These are phyloP conservation scores for Rhamnusium bicolor DNA, from an alignment of 2,888 invertebrate species.

Conservation along the genomic window DNA sequence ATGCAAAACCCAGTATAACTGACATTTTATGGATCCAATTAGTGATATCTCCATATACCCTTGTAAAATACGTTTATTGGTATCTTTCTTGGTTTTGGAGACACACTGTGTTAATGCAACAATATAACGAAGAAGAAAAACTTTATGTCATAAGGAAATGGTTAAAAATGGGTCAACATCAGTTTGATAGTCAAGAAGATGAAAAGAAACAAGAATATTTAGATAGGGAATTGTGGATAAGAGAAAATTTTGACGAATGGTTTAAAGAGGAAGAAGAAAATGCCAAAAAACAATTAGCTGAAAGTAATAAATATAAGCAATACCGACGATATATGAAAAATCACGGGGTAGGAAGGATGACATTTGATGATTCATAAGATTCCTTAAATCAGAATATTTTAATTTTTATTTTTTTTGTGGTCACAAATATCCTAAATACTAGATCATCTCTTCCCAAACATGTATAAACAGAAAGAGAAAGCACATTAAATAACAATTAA, in stretches of 20 bases:
- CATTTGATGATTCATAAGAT: constrained; percentile 87
- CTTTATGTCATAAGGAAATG: constrained; percentile 86
- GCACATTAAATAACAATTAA: neutral
- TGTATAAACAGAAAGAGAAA: neutral
- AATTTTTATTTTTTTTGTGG: neutral
- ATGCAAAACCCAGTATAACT: constrained; percentile 85
- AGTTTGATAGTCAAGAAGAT: constrained; percentile 84
- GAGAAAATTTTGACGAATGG: constrained; percentile 85
- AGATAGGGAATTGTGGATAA: constrained; percentile 85
- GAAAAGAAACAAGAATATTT: constrained; percentile 82
- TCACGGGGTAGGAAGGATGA: constrained; percentile 91
- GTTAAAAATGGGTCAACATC: constrained; percentile 82
- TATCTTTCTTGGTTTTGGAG: constrained; percentile 87
- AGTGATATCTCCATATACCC: constrained; percentile 83
- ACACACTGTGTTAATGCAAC: constrained; percentile 81
- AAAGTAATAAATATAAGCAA: constrained; percentile 89
- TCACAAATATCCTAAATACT: neutral
- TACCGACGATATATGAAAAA: constrained; percentile 93
- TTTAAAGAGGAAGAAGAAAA: constrained; percentile 88
- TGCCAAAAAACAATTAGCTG: constrained; percentile 87
- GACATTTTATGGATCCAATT: constrained; percentile 91
- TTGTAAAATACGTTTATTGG: constrained; percentile 82
- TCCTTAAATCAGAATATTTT: neutral
- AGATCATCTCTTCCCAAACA: neutral
- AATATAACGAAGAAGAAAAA: constrained; percentile 88